These are phyloP conservation scores for Paralvinella palmiformis DNA, from an alignment of 1,140 invertebrate species.

Conservation along the genomic window DNA sequence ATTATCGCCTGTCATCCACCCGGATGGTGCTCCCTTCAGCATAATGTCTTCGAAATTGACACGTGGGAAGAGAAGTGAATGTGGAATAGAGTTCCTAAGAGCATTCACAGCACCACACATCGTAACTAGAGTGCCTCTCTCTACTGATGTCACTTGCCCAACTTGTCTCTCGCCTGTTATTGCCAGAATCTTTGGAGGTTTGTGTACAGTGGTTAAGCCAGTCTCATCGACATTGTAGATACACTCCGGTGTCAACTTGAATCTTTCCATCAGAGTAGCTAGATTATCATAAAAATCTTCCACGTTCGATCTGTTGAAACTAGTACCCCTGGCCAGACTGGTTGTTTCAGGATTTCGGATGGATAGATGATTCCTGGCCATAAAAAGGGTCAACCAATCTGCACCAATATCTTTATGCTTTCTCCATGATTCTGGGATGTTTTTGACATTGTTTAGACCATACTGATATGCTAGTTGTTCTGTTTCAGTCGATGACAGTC, in stretches of 20 bases:
- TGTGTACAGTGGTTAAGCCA: conserved; percentile 50
- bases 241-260: conserved; percentile 28
- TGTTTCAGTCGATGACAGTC: not conserved
- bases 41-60: conserved; percentile 17
- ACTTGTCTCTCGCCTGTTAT: conserved; percentile 47
- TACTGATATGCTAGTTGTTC: conserved; percentile 6
- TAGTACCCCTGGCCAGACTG: conserved; percentile 49
- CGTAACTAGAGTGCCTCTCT: conserved; percentile 44
- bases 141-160: conserved; percentile 46
- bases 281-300: conserved; percentile 26
- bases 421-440: conserved; percentile 5
- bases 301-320: conserved; percentile 51
- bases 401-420: conserved; percentile 35
- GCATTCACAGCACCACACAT: conserved; percentile 26
- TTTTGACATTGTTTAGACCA: conserved; percentile 2
- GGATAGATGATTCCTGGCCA: conserved; percentile 34
- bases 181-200: conserved; percentile 48
- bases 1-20: no score
- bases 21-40: not conserved
- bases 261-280: conserved; percentile 19
- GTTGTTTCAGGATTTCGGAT: no score
- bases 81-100: conserved; percentile 32
- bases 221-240: conserved; percentile 55
- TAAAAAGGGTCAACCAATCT: conserved; percentile 51
- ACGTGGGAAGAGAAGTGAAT: conserved; percentile 38